Evolutionary conservation across 2,888 invertebrate genomes (phyloP), one percentile per base, ranked within the genome.

Genomic region (Leptothorax acervorum): DNA sequence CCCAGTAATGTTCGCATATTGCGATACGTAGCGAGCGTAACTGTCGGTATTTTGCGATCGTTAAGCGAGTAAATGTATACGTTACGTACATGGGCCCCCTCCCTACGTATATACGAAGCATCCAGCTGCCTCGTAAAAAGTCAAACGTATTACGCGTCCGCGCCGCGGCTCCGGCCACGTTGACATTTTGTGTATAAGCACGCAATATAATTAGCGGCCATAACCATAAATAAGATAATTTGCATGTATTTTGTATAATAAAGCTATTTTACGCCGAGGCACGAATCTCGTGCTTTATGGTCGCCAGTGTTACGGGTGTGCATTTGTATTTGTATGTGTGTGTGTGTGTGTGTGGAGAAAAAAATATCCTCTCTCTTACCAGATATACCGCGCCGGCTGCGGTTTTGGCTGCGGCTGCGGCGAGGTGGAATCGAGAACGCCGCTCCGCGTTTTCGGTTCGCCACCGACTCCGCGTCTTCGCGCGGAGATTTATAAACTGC

Each of bases 221-320:
- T 93, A 91, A 93, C 90, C 92, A 89, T 93, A 93, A 93, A 92
- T 92, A 93, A 93, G 91, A 91, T 92, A 91, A 93, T 93, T 92
- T 94, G 93, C 93, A 93, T 93, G 90, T 90, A 92, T 92, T 93
- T 92, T 92, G 92, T 92, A 90, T 92, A 92, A 93, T 93, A 92
- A 93, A 92, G 92, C 92, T 92, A 92, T 92, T 93, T 92, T 92
- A 92, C 90, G 91, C 89, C 85, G 88, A 86, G 86, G 89, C 89
- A 91, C 90, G 90, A 89, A 92, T 90, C 90, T 86, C 85, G 87
- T 90, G 91, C 89, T 90, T 92, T 92, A 91, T 89, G 89, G 65
- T 66, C 83, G 18, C 66, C 70, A 62, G 62, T 57, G 81, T 42
- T 35, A 35, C 35, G 35, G 35, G n/a, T 39, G n/a, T 12, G n/a